Base-by-base conservation (phyloP, 1,140 invertebrate genomes). In the Hycleus phaleratus region DNA sequence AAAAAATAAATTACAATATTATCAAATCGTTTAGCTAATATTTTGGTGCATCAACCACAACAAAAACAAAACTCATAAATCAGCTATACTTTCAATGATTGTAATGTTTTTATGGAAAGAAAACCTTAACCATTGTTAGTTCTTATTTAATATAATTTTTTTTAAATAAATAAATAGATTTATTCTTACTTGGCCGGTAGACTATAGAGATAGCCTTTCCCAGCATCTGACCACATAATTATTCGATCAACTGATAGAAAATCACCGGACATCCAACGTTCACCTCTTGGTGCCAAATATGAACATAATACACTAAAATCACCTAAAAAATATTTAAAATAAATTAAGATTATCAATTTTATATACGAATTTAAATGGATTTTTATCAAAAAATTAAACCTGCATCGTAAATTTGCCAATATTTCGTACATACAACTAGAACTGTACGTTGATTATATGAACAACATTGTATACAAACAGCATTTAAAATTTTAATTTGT, bases 391-490 rank as follows among this genome's bases (percentile, higher is more conserved):
- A 8, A 47, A 47, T 26, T 59, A 60, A 40, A 82, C 81, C 83
- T 12, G 83, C 83, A 69, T 85, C 83, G 65, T 85, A 85, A 74
- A 98, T 95, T 82, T 98, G 95, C 90, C 96, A 99, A 77, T 93
- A 95, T 70, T 95, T 96, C 1, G 92, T 88, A 71, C 93, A 96
- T 0, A 98, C 93, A 42, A 99, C 91, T 1, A 99, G 81, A 25
- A 99, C 93, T 0, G 95, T 98, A 46, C 97, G 80, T 69, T 97
- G 94, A 76, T 98, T 98, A 68, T 93, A 91, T 1, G 89, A 81
- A 74, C 95, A 98, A 72, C 95, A 98, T 49, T 90, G 91, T 71
- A 99, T 81, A 3, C 88, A 91, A 25, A 95, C 82, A 3, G 96
- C 95, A 78, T 97, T 97, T 6, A 94, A 74, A 71, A 95, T 95